Base-by-base conservation (phyloP, 1,140 invertebrate species). In the Adoxophyes honmai region DNA sequence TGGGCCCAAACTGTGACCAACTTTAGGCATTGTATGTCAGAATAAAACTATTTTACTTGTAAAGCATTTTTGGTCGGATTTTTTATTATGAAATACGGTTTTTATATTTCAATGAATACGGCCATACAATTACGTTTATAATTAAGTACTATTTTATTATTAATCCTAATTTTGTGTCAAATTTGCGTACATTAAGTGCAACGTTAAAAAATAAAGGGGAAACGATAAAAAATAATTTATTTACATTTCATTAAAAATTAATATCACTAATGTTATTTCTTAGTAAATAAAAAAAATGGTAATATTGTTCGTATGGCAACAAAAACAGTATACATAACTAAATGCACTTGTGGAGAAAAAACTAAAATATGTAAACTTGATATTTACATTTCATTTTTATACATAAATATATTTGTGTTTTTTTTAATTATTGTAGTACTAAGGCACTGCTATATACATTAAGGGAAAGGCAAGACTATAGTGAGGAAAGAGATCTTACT, bases 371-470 rank as follows among this genome's bases (percentile, higher is more conserved):
- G 21, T 3, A 28, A 28, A 3, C 21, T 36, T 36, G n/a, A 21
- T 48, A 48, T 48, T 28, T 48, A 48, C 42, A 48, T 0, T 48
- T 10, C 8, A 21, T 18, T 48, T 48, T 3, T 28, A 28, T 28
- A 28, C 3, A 18, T 28, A 48, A 48, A 48, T 48, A 48, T 33
- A 48, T 48, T 48, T 48, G 42, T 48, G 42, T 48, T 28, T n/a
- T n/a, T n/a, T n/a, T n/a, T n/a, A n/a, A 36, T 48, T 48, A 48
- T 48, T 48, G 42, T 48, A 18, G 18, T 48, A 48, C 42, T 48
- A 48, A 48, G 42, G 42, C 42, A 48, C 42, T 48, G 16, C 42
- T 48, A 48, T 48, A n/a, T 48, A 48, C 42, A 48, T 44, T 18
- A n/a, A n/a, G 11, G 9, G 16, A 21, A n/a, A 48, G 42, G 42